Conservation (phyloP, 2,113 vertebrate genomes). For the Ivindomyrus marchei region DNA sequence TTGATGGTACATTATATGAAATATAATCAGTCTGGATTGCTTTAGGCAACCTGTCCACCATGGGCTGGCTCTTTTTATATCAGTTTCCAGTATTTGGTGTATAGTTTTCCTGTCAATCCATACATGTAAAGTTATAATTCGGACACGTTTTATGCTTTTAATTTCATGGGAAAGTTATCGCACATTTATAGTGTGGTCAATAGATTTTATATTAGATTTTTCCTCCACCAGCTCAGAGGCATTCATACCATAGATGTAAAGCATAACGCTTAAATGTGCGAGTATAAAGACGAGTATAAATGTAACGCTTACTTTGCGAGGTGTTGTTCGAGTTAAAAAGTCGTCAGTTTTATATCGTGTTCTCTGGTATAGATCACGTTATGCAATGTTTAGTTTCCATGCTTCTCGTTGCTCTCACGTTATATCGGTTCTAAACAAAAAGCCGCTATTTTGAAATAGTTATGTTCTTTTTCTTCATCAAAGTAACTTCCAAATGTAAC, state of each 20-base stretch:
- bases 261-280: constrained; percentile 63
- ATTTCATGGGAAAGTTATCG: constrained; percentile 9
- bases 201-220: constrained; percentile 45
- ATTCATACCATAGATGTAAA: constrained; percentile 65
- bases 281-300: constrained; percentile 56
- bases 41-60: constrained; percentile 44
- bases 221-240: constrained; percentile 57
- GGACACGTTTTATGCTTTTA: neutral
- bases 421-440: constrained; percentile 14
- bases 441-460: constrained; percentile 22
- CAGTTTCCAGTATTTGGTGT: constrained; percentile 38
- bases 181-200: constrained; percentile 30
- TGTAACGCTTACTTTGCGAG: constrained; percentile 61
- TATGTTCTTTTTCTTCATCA: constrained; percentile 28
- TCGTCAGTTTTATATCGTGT: constrained; percentile 38
- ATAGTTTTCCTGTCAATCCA: constrained; percentile 50
- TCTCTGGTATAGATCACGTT: constrained; percentile 26
- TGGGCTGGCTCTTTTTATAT: constrained; percentile 35
- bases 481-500: constrained; percentile 44
- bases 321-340: constrained; percentile 67
- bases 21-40: constrained; percentile 55
- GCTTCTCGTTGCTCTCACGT: constrained; percentile 73
- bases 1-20: constrained; percentile 62
- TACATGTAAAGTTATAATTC: constrained; percentile 37
- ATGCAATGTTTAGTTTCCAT: constrained; percentile 68